Percentiles rank a stretch among this genome's conserved stretches.
These are phyloP conservation scores for Zaprionus inermis DNA, from an alignment of 1,140 invertebrate species.

Conservation along the genomic window DNA sequence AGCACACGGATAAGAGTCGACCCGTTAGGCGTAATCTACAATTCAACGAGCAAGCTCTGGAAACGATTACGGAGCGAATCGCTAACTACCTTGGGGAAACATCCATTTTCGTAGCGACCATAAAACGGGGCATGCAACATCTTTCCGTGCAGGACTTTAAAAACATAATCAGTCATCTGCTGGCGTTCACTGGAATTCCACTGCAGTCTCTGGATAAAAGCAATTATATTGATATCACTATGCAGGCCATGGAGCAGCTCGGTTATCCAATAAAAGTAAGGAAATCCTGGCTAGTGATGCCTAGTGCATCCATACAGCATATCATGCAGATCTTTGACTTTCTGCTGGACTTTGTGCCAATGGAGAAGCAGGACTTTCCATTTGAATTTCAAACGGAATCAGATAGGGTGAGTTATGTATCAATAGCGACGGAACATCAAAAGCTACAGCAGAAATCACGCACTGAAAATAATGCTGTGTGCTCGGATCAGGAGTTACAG, in stretches of 20 bases:
- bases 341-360: neutral
- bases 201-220: neutral
- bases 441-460: neutral
- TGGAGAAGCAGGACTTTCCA: neutral
- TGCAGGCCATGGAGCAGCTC: neutral
- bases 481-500: neutral
- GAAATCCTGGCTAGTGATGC: neutral
- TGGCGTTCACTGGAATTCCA: neutral
- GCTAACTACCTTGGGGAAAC: neutral
- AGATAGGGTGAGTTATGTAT: neutral
- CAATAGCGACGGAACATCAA: neutral
- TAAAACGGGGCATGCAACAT: neutral
- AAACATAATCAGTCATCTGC: neutral
- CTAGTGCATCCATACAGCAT: constrained; percentile 1
- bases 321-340: neutral
- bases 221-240: neutral
- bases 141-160: neutral
- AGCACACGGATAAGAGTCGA: neutral
- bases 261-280: neutral
- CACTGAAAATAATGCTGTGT: neutral
- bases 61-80: neutral
- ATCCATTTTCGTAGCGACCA: neutral
- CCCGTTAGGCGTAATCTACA: neutral
- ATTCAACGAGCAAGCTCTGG: neutral
- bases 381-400: neutral